These are phyloP conservation scores for Lepisosteus osseus DNA, from an alignment of 2,113 vertebrate species.

Conservation along the genomic window DNA sequence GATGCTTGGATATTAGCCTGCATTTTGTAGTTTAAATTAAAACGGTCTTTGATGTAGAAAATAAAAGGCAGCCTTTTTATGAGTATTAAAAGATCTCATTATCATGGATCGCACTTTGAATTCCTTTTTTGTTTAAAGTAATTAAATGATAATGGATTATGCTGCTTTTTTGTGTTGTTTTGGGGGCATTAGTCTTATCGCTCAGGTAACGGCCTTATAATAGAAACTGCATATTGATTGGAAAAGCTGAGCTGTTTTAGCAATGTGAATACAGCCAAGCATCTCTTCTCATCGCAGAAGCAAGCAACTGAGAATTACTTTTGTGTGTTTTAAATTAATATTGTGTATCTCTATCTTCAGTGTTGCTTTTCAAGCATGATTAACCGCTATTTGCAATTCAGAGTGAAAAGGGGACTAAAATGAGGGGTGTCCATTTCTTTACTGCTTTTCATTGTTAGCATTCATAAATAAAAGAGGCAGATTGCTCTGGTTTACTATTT, in stretches of 20 bases:
- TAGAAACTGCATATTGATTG: slow-evolving; percentile 46
- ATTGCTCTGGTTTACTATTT: too few species aligned
- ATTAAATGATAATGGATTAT: slow-evolving; percentile 56
- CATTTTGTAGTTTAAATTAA: slow-evolving; percentile 26
- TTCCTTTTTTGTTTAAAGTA: slow-evolving; percentile 45
- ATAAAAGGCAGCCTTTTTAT: slow-evolving; percentile 30
- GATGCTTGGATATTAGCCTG: slow-evolving; percentile 12
- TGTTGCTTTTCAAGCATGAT: slow-evolving; percentile 24
- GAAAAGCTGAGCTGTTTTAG: slow-evolving; percentile 19
- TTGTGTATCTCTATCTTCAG: slow-evolving; percentile 37
- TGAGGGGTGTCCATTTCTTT: too few species aligned
- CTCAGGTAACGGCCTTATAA: slow-evolving; percentile 40
- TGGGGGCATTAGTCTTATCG: slow-evolving; percentile 39
- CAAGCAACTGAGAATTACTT: slow-evolving; percentile 32
- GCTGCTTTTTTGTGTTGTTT: slow-evolving; percentile 19
- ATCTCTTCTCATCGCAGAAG: not conserved
- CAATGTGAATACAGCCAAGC: slow-evolving; percentile 31
- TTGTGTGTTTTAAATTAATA: slow-evolving; percentile 21
- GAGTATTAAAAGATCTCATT: slow-evolving; percentile 46
- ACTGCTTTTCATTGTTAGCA: too few species aligned
- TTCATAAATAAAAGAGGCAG: too few species aligned
- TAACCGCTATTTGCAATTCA: slow-evolving; percentile 32
- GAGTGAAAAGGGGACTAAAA: not conserved
- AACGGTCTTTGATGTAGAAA: slow-evolving; percentile 32
- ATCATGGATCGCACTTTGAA: slow-evolving; percentile 42